These are phyloP conservation scores for Corythoichthys intestinalis DNA, from an alignment of 2,113 vertebrate species.

Conservation along the genomic window DNA sequence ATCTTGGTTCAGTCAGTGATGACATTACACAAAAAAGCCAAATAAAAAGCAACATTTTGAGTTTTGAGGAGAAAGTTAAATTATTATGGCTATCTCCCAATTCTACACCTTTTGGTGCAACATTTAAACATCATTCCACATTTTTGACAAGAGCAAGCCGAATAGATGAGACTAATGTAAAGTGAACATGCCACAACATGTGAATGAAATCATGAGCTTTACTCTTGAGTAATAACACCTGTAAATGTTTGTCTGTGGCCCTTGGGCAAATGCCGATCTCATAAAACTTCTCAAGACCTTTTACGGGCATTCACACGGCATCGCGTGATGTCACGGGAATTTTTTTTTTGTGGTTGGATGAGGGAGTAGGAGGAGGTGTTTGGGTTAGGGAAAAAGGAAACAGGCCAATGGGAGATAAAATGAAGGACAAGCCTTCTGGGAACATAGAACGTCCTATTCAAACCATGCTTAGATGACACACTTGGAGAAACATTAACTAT, in stretches of 20 bases:
- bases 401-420: background rate
- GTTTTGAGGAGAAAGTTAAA: no score
- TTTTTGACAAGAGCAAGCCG: no score
- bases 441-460: background rate
- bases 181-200: background rate
- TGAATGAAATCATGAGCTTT: background rate
- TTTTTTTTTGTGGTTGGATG: background rate
- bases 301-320: conserved; percentile 20
- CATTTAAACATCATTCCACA: no score
- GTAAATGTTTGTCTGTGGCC: background rate
- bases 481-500: no score
- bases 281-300: conserved; percentile 39
- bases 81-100: no score
- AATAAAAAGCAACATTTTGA: no score
- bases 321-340: conserved; percentile 35
- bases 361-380: conserved; percentile 8
- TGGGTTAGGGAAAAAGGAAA: conserved; percentile 3
- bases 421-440: conserved; percentile 4
- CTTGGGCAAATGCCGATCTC: conserved; percentile 1
- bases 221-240: conserved; percentile 20
- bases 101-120: no score
- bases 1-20: no score
- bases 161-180: no score
- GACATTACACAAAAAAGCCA: no score
- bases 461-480: no score